These are phyloP conservation scores for Megalops atlanticus DNA, from an alignment of 2,113 vertebrate species.

Conservation along the genomic window DNA sequence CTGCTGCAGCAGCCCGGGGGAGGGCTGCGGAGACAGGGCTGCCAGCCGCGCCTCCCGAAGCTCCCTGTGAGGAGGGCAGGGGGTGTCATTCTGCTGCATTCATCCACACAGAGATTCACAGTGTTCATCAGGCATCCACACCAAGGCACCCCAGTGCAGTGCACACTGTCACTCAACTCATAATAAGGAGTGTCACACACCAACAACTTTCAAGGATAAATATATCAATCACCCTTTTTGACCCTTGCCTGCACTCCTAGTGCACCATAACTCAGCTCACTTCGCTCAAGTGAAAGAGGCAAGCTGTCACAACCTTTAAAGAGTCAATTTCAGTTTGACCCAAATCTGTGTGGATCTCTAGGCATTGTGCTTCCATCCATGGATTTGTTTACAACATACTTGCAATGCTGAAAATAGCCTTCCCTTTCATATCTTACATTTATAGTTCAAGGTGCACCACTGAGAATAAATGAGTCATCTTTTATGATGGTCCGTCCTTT, in stretches of 20 bases:
- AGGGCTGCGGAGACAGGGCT: conserved; percentile 61
- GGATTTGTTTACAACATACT: background rate
- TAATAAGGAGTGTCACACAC: background rate
- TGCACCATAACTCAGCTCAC: too few species aligned
- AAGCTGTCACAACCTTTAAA: too few species aligned
- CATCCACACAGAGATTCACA: background rate
- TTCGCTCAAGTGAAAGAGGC: too few species aligned
- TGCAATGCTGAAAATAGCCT: background rate
- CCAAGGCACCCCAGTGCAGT: background rate
- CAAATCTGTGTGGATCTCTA: too few species aligned
- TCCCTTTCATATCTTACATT: background rate
- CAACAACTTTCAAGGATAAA: background rate
- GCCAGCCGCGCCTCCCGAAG: conserved; percentile 81
- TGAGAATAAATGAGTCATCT: background rate
- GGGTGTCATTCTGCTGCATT: background rate
- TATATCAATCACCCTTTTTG: too few species aligned
- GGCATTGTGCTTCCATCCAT: background rate
- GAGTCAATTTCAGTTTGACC: too few species aligned
- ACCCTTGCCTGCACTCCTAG: too few species aligned
- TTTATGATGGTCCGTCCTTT: background rate
- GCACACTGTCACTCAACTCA: background rate
- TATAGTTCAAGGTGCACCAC: background rate
- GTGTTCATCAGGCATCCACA: background rate
- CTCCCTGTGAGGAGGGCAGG: conserved; percentile 68
- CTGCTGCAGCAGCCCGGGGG: conserved; percentile 39